phyloP scores from a whole-genome alignment of 2,888 invertebrate species.

The Agrotis exclamationis region DNA sequence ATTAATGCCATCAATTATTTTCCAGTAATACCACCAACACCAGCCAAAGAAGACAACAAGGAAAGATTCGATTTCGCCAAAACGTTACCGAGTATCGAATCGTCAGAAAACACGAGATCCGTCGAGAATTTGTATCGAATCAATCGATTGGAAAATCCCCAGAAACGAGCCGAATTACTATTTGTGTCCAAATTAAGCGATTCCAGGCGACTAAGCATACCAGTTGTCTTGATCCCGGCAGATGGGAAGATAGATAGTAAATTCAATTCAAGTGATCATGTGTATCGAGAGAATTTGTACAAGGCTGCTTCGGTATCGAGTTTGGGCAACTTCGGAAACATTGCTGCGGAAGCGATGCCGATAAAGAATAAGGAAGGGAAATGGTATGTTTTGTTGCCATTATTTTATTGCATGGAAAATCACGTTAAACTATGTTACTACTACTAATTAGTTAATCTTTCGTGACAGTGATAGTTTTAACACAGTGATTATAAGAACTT shows the following conservation, averaged over 20 bases:
- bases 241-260: slow-evolving; percentile 77
- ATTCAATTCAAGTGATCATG: slow-evolving; percentile 87
- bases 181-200: slow-evolving; percentile 82
- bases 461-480: too few relatives aligned
- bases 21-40: slow-evolving; percentile 88
- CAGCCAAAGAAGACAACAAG: slow-evolving; percentile 79
- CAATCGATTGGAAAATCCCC: slow-evolving; percentile 71
- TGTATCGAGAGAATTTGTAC: slow-evolving; percentile 86
- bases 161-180: slow-evolving; percentile 79
- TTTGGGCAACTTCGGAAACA: slow-evolving; percentile 85
- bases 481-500: too few relatives aligned
- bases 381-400: slow-evolving; percentile 78
- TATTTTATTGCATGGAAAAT: neutral
- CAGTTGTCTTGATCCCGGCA: slow-evolving; percentile 83
- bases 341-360: slow-evolving; percentile 86
- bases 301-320: slow-evolving; percentile 88
- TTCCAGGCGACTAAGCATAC: slow-evolving; percentile 84
- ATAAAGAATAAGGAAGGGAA: slow-evolving; percentile 88
- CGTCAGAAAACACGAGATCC: slow-evolving; percentile 77
- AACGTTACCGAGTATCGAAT: slow-evolving; percentile 65
- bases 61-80: slow-evolving; percentile 81
- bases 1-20: slow-evolving; percentile 40
- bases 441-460: too few relatives aligned
- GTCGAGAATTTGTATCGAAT: slow-evolving; percentile 82
- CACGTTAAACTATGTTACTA: too few relatives aligned